Base-by-base conservation (phyloP, 2,113 vertebrate genomes). In the Xerus inauris region DNA sequence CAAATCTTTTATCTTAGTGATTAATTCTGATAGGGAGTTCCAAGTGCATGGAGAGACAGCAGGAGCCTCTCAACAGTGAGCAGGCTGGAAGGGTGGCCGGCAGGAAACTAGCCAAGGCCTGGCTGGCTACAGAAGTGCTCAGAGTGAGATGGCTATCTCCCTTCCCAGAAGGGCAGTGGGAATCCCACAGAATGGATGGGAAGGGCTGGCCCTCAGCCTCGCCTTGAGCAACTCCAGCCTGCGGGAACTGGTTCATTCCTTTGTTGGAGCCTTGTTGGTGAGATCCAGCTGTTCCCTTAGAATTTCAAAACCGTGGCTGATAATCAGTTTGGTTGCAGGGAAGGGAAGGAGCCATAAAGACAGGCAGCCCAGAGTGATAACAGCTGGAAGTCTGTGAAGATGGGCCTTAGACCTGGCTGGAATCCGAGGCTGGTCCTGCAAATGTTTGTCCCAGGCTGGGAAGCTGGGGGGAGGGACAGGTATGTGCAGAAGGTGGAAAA, bases 151-250 rank as follows among this genome's bases (percentile, higher is more conserved):
- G 47, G 82, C 0, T 14, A 30, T 79, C 35, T 9, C 0, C 2
- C 32, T 42, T 71, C 64, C 40, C 57, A 24, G 71, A 24, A n/a
- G 28, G 20, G 32, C 24, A 42, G 8, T 10, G 13, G 19, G 62
- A 14, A 49, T 32, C 45, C 71, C 7, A 0, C 3, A 8, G 51
- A 19, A 10, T 1, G 1, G 73, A 47, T 2, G 11, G 71, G 54
- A 24, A 51, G n/a, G 67, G 65, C 73, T 14, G n/a, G 28, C 45
- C 32, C 32, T 45, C 64, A 59, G 35, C 38, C 30, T 28, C 3
- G 64, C 84, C 40, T 51, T 28, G 32, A 22, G 49, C 49, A 22
- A 1, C n/a, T 14, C 30, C 9, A 11, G 54, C 59, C 32, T 17
- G 5, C 3, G 24, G 7, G n/a, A 47, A 14, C 72, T 47, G 71